Percentiles rank a stretch among this genome's conserved stretches.
phyloP scores from a whole-genome alignment of 2,113 vertebrate species.

The Tetrax tetrax region DNA sequence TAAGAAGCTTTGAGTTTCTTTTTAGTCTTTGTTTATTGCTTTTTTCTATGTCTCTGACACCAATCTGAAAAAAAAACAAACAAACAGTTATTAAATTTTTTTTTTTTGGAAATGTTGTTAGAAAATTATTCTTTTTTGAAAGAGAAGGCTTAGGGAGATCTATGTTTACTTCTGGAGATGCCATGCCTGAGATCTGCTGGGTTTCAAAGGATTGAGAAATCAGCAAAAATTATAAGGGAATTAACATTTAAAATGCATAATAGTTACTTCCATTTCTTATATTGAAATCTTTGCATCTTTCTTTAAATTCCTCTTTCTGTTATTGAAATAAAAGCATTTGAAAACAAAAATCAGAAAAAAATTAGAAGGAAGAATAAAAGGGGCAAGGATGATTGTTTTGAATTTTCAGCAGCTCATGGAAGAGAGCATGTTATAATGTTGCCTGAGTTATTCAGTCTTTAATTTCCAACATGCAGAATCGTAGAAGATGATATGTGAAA shows the following conservation, averaged over 20 bases:
- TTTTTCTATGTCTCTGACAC: neutral
- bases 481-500: neutral
- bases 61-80: neutral
- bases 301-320: neutral
- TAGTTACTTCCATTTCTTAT: neutral
- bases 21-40: neutral
- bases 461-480: neutral
- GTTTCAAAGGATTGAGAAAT: neutral
- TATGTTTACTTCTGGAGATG: neutral
- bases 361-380: neutral
- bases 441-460: neutral
- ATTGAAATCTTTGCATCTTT: neutral
- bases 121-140: neutral
- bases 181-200: neutral
- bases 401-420: neutral
- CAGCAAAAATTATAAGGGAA: neutral
- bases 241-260: neutral
- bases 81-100: neutral
- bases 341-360: neutral
- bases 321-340: neutral
- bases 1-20: neutral
- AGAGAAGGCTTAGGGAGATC: neutral
- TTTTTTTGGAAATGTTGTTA: neutral
- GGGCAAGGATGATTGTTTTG: neutral
- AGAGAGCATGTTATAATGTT: neutral